phyloP scores from a whole-genome alignment of 2,888 invertebrate species.

The Biston stratarius region DNA sequence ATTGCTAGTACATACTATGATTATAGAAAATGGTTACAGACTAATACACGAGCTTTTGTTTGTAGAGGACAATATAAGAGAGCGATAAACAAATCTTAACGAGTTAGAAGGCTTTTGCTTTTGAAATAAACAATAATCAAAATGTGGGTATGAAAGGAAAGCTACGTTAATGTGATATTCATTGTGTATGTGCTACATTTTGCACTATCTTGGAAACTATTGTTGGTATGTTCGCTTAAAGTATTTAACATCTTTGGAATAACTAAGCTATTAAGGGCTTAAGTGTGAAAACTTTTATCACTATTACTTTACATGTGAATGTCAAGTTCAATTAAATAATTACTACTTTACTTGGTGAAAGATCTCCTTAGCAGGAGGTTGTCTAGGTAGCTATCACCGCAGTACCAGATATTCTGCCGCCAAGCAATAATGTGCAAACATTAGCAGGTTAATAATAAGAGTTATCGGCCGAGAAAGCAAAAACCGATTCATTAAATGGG shows the following conservation, averaged over 20 bases:
- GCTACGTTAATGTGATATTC: conserved; percentile 4
- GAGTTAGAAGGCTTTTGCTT: conserved; percentile 10
- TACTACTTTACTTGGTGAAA: too few relatives aligned
- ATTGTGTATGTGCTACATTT: conserved; percentile 15
- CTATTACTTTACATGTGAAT: background rate
- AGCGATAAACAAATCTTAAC: conserved; percentile 12
- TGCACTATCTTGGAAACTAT: background rate
- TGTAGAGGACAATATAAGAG: conserved; percentile 12
- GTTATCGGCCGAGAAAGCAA: too few relatives aligned
- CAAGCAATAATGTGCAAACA: too few relatives aligned
- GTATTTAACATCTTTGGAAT: background rate
- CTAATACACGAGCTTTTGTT: conserved; percentile 19
- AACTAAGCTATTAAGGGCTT: background rate
- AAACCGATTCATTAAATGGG: too few relatives aligned
- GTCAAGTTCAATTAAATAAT: too few relatives aligned
- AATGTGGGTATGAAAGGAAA: background rate
- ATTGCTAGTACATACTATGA: background rate
- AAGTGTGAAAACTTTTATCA: background rate
- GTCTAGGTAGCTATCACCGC: too few relatives aligned
- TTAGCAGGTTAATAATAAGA: too few relatives aligned
- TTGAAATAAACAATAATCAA: conserved; percentile 12
- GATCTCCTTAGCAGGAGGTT: too few relatives aligned
- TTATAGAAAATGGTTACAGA: conserved; percentile 1
- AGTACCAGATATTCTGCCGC: too few relatives aligned
- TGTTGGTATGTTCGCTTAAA: background rate